A percentile compares a stretch with the other conserved stretches of the same genome.
These are phyloP conservation scores for Anas platyrhynchos DNA, from an alignment of 2,113 vertebrate genomes.

Conservation along the genomic window DNA sequence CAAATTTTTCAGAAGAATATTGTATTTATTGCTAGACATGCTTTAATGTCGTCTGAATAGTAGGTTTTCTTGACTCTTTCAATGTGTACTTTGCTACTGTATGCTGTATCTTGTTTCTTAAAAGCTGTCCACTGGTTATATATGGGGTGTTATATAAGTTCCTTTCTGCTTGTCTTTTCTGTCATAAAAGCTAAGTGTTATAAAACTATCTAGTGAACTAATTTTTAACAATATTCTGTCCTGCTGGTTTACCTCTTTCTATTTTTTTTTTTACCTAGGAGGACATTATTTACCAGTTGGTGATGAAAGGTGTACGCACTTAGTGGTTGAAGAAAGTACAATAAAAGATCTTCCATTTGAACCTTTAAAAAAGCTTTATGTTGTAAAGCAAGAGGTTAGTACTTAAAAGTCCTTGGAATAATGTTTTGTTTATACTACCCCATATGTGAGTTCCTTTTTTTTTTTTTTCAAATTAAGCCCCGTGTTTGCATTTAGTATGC, in stretches of 20 bases:
- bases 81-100: not conserved
- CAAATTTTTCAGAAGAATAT: not conserved
- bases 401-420: not conserved
- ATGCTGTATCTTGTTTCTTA: not conserved
- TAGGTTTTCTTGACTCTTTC: not conserved
- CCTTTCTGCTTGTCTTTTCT: not conserved
- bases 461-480: not conserved
- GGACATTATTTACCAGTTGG: constrained; percentile 85
- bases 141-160: not conserved
- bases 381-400: constrained; percentile 97
- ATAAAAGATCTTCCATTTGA: constrained; percentile 92
- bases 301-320: constrained; percentile 92
- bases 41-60: not conserved
- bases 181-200: not conserved
- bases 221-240: not conserved
- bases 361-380: constrained; percentile 87
- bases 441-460: not conserved
- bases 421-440: not conserved
- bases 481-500: not conserved
- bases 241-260: not conserved
- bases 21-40: not conserved
- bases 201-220: not conserved
- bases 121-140: not conserved
- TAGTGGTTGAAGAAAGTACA: constrained; percentile 94
- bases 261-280: constrained; percentile 72